phyloP scores from a whole-genome alignment of 2,113 vertebrate species.

The Theristicus caerulescens region DNA sequence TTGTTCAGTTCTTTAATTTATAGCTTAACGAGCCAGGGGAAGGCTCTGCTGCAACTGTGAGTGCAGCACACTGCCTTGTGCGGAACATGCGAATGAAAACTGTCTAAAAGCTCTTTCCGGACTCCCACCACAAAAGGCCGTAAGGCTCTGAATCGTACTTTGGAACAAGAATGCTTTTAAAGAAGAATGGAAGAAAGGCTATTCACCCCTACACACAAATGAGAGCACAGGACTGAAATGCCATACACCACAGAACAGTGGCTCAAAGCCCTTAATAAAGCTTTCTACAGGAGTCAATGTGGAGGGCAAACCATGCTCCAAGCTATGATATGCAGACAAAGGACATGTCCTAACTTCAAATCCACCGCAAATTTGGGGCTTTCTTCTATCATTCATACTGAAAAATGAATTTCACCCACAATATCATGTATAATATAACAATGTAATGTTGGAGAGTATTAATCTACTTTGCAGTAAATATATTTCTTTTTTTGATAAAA shows the following conservation, averaged over 20 bases:
- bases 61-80: accelerated
- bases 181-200: neutral
- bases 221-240: neutral
- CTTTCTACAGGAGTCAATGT: neutral
- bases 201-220: neutral
- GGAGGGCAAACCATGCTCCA: neutral
- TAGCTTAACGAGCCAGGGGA: neutral
- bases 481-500: neutral
- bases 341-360: neutral
- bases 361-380: neutral
- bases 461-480: neutral
- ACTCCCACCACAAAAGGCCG: neutral
- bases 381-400: neutral
- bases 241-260: neutral
- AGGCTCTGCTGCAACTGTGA: neutral
- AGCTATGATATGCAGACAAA: neutral
- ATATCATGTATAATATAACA: neutral
- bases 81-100: accelerated
- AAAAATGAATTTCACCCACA: neutral
- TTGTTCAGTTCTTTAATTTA: neutral
- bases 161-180: neutral
- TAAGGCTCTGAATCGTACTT: accelerated
- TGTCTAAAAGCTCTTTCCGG: accelerated
- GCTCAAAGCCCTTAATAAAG: neutral
- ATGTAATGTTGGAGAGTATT: neutral